phyloP scores from a whole-genome alignment of 2,113 vertebrate species.

The Ia io region DNA sequence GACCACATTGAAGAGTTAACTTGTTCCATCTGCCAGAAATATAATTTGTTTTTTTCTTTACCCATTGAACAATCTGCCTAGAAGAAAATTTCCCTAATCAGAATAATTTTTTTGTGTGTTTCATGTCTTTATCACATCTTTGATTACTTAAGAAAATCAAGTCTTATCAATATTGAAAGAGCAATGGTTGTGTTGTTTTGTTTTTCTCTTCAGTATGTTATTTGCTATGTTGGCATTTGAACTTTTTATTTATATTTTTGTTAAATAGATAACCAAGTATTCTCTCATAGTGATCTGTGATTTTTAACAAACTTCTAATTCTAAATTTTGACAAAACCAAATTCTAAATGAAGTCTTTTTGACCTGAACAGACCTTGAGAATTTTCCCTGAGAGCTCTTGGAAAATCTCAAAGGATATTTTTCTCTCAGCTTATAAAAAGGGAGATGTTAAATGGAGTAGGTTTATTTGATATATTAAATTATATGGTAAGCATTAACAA shows the following conservation, averaged over 20 bases:
- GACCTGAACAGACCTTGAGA: not conserved
- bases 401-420: not conserved
- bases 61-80: not conserved
- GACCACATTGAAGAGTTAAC: not conserved
- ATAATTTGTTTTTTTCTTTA: not conserved
- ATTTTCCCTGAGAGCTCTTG: not conserved
- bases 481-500: not conserved
- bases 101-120: not conserved
- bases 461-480: slow-evolving; percentile 17
- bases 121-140: not conserved
- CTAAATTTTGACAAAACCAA: not conserved
- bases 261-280: not conserved
- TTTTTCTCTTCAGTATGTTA: not conserved
- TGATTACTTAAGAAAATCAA: not conserved
- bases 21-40: not conserved
- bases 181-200: not conserved
- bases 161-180: not conserved
- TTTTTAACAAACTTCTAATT: not conserved
- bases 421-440: not conserved
- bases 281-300: not conserved
- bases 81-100: not conserved
- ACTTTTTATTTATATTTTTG: not conserved
- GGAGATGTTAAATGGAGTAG: not conserved
- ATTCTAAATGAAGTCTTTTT: not conserved
- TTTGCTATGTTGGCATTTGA: not conserved